Evolutionary conservation across 53 echinoderm and acorn worm species (phyloP).

Genomic region (Actinopyga echinites): DNA sequence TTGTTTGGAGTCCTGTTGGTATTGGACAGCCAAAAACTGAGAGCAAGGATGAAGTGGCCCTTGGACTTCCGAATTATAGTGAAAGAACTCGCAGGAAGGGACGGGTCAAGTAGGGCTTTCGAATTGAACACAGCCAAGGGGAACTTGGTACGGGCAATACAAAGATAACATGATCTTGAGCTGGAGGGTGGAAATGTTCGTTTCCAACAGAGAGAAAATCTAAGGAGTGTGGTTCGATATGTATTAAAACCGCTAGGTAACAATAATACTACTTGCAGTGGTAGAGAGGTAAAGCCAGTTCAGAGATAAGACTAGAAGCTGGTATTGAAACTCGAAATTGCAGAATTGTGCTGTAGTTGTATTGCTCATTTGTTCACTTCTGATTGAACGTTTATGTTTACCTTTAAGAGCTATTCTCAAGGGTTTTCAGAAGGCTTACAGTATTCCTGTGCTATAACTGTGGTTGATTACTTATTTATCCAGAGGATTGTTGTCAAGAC

Average conservation of each 20-base stretch:
- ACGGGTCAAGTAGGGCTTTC: slow-evolving; percentile 16
- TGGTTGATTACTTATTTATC: too few species aligned
- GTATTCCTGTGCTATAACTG: too few species aligned
- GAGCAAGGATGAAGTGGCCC: slow-evolving; percentile 45
- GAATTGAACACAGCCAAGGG: slow-evolving; percentile 33
- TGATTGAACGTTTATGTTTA: too few species aligned
- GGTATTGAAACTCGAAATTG: too few species aligned
- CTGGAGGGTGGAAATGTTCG: slow-evolving; percentile 14
- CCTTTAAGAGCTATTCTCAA: too few species aligned
- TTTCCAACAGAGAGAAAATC: slow-evolving; percentile 14
- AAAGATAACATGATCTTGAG: slow-evolving; percentile 39
- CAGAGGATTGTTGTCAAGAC: too few species aligned
- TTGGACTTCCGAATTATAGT: slow-evolving; percentile 35
- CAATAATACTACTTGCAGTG: slow-evolving; percentile 28
- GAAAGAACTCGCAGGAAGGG: slow-evolving; percentile 21
- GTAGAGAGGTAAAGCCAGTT: slow-evolving; percentile 11
- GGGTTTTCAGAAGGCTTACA: too few species aligned
- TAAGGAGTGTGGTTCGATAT: neutral
- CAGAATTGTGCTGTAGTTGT: too few species aligned
- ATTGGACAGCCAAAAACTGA: too few species aligned
- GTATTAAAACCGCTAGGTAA: neutral
- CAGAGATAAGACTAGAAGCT: neutral
- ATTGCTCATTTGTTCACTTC: too few species aligned
- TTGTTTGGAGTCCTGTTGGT: too few species aligned
- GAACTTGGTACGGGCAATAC: slow-evolving; percentile 24